Evolutionary conservation across 2,888 invertebrate species (phyloP), one percentile per base, ranked within the genome.

Genomic region (Dendrolimus pini): DNA sequence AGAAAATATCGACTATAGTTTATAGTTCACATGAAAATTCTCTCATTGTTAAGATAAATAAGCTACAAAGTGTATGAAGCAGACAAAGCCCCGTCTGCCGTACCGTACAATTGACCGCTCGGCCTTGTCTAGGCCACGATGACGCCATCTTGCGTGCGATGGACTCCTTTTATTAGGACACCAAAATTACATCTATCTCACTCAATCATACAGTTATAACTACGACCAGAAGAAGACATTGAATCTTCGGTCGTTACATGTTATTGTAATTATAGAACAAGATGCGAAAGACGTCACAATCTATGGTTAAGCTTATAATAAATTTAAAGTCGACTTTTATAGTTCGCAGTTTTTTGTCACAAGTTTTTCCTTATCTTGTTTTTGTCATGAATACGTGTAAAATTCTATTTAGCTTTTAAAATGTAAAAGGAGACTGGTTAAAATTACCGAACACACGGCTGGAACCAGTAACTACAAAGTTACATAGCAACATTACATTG

Each of bases 81-180:
- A 80, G 79, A 85, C 85, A 84, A 83, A 80, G 82, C 75, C 72
- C 74, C 74, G 83, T 85, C 85, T 84, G 86, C 80, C 80, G 83
- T 85, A 80, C 77, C 78, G 82, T 84, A 83, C 74, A 83, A 87
- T 85, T 82, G 87, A 85, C 88, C 87, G 89, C 79, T 80, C 89
- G 89, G 88, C 89, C 89, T 89, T 89, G 89, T 88, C 89, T 89
- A 90, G 89, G 89, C 89, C 89, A 80, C 80, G 83, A 78, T 89
- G 89, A 90, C 89, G 89, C 88, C 89, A 90, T 87, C 80, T 83
- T 81, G 80, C 77, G 80, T 82, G 80, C 77, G 75, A 82, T 78
- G 82, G 77, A 83, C 81, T 82, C 76, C 76, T 87, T 87, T 85
- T 85, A 83, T 85, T 83, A 69, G 81, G 78, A 80, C 78, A 80